Conservation (phyloP, 2,888 invertebrate species). For the Dryococelus australis region DNA sequence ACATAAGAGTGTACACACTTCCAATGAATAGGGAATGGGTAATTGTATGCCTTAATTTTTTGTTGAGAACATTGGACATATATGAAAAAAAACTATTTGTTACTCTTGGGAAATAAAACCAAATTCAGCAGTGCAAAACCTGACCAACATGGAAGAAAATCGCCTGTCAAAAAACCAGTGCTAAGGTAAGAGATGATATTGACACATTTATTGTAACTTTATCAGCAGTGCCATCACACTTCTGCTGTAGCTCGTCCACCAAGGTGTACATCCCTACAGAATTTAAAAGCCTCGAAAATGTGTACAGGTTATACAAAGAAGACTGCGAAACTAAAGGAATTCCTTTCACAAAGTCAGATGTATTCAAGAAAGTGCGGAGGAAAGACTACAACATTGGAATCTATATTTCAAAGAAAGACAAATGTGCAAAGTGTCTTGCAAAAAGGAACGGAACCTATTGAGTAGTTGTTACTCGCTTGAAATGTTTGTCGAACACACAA, state of each 20-base stretch:
- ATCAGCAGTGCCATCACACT: background rate
- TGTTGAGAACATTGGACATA: background rate
- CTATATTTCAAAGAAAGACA: background rate
- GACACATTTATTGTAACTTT: background rate
- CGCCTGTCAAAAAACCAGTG: no score
- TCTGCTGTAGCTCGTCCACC: background rate
- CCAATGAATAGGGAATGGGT: background rate
- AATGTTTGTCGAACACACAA: background rate
- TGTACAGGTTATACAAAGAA: no score
- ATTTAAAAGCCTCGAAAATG: background rate
- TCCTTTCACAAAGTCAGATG: background rate
- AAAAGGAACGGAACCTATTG: background rate
- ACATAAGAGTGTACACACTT: background rate
- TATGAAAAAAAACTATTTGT: background rate
- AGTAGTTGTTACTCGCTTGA: background rate
- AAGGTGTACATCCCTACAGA: background rate
- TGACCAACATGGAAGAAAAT: background rate
- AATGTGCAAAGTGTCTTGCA: background rate
- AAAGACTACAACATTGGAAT: background rate
- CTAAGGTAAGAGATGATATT: background rate
- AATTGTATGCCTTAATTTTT: background rate
- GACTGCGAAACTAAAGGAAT: background rate
- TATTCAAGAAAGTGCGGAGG: background rate
- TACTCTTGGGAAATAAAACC: background rate
- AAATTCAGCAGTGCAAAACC: background rate